Evolutionary conservation across 2,888 invertebrate genomes (phyloP).

Genomic region (Cephus pulcher): DNA sequence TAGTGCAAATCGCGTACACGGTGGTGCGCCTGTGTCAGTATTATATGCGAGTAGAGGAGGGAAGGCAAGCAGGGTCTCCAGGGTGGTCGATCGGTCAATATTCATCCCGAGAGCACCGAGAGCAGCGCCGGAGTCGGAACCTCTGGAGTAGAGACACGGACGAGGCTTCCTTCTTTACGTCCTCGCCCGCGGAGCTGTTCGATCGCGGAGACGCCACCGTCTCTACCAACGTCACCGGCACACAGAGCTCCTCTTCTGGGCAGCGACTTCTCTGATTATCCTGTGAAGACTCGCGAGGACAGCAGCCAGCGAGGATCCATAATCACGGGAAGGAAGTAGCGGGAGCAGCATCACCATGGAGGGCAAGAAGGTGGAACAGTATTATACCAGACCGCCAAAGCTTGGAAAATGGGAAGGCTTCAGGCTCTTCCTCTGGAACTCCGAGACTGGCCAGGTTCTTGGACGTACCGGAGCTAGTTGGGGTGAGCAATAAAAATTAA

Average conservation of each 20-base stretch:
- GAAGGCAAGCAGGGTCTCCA: conserved; percentile 27
- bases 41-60: conserved; percentile 21
- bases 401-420: conserved; percentile 89
- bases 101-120: conserved; percentile 56
- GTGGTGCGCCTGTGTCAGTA: background rate
- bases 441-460: conserved; percentile 90
- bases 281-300: too few species aligned
- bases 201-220: conserved; percentile 43
- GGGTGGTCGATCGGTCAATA: conserved; percentile 62
- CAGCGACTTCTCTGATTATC: too few species aligned
- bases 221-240: conserved; percentile 1
- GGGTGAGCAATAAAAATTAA: conserved; percentile 78
- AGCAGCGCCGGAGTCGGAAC: conserved; percentile 25
- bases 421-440: conserved; percentile 89
- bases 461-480: conserved; percentile 94
- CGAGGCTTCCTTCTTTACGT: conserved; percentile 46
- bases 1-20: background rate
- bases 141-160: conserved; percentile 28
- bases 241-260: too few species aligned
- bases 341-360: conserved; percentile 70
- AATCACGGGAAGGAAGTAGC: conserved; percentile 38
- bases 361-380: conserved; percentile 85
- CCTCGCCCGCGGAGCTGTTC: conserved; percentile 56
- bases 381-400: conserved; percentile 79
- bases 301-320: background rate